A percentile compares a stretch with the other conserved stretches of the same genome.
These are phyloP conservation scores for Lottia scabra DNA, from an alignment of 2,888 invertebrate genomes.

Conservation along the genomic window DNA sequence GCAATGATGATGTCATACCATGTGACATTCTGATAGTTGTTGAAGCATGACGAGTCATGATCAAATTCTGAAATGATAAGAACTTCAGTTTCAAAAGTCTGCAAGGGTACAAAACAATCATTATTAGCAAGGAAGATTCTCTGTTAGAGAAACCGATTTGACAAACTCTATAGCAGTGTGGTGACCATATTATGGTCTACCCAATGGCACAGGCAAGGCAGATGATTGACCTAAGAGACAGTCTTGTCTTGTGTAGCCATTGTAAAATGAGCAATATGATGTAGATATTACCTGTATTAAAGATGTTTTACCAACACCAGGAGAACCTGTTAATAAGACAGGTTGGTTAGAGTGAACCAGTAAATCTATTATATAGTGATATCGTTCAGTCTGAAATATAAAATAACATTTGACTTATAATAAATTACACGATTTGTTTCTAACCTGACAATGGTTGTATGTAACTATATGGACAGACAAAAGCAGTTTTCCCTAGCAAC, in stretches of 20 bases:
- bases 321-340: constrained; percentile 62
- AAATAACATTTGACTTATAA: too few species aligned
- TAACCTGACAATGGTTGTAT: too few species aligned
- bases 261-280: too few species aligned
- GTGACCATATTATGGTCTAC: too few species aligned
- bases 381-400: constrained; percentile 57
- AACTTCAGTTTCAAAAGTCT: too few species aligned
- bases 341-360: constrained; percentile 55
- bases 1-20: constrained; percentile 51
- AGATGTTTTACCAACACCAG: constrained; percentile 66
- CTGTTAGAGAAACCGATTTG: neutral
- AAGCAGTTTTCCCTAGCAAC: too few species aligned
- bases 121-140: neutral
- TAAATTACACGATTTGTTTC: too few species aligned
- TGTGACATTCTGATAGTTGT: constrained; percentile 58
- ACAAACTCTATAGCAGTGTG: too few species aligned
- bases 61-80: constrained; percentile 44
- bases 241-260: neutral
- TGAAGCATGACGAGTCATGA: constrained; percentile 52
- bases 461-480: too few species aligned
- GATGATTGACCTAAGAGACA: neutral
- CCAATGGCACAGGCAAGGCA: too few species aligned
- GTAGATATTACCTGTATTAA: constrained; percentile 59
- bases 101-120: too few species aligned
- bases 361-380: constrained; percentile 58